A percentile compares a stretch with the other conserved stretches of the same genome.
These are phyloP conservation scores for Odobenus rosmarus DNA, from an alignment of 2,113 vertebrate species.

Conservation along the genomic window DNA sequence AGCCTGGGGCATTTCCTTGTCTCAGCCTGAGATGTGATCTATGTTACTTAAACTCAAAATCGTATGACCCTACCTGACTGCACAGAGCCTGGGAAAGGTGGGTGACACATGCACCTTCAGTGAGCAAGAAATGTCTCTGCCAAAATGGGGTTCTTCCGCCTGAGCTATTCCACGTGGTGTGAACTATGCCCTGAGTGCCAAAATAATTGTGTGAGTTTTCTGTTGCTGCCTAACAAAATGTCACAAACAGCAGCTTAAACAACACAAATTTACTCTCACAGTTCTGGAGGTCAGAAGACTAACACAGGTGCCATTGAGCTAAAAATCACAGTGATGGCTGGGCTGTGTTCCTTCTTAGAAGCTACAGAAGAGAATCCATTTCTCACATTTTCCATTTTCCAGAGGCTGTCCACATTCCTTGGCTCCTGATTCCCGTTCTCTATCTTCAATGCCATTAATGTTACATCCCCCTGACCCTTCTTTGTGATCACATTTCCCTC, in stretches of 20 bases:
- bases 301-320: not conserved
- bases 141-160: not conserved
- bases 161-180: not conserved
- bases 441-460: not conserved
- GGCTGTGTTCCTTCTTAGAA: not conserved
- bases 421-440: not conserved
- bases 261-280: not conserved
- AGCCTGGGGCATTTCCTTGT: not conserved
- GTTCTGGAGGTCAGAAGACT: not conserved
- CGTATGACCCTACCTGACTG: not conserved
- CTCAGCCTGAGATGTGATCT: not conserved
- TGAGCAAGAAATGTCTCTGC: not conserved
- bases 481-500: not conserved
- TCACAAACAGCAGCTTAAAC: not conserved
- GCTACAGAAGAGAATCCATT: not conserved
- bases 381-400: not conserved
- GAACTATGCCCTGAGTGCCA: not conserved
- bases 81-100: not conserved
- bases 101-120: fast-evolving
- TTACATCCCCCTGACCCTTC: not conserved
- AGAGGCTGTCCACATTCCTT: not conserved
- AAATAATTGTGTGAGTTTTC: not conserved
- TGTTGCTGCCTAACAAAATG: not conserved
- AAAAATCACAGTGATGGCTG: not conserved
- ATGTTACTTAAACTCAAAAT: not conserved